phyloP scores from a whole-genome alignment of 2,113 vertebrate genomes.

The Pavo muticus region DNA sequence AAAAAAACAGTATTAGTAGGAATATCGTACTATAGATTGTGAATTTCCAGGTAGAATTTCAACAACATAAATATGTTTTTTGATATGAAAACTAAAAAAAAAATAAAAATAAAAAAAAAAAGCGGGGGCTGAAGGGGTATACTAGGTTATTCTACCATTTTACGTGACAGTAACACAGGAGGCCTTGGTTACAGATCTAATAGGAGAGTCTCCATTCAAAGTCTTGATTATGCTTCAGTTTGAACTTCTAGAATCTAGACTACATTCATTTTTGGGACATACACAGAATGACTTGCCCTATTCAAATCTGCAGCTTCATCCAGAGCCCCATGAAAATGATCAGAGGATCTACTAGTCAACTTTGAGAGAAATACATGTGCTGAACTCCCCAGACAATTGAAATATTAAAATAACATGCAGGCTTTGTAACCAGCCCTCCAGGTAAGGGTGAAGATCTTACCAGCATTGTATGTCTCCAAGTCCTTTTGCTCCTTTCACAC shows the following conservation, averaged over 20 bases:
- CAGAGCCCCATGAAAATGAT: background rate
- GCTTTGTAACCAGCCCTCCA: background rate
- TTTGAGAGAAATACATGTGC: background rate
- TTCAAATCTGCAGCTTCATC: background rate
- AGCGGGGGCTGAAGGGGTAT: background rate
- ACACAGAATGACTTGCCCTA: background rate
- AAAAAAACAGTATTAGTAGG: background rate
- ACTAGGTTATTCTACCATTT: background rate
- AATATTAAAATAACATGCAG: background rate
- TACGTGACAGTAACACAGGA: background rate
- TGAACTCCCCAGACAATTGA: background rate
- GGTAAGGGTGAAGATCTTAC: background rate
- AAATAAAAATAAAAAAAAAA: background rate
- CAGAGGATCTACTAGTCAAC: background rate
- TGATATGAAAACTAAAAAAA: background rate
- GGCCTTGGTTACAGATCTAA: background rate
- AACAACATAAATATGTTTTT: slow-evolving; percentile 12
- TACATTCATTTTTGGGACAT: rapidly evolving
- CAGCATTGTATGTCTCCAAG: background rate
- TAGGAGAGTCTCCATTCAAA: background rate
- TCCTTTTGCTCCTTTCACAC: background rate
- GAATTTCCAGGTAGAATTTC: slow-evolving; percentile 24
- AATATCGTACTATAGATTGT: background rate
- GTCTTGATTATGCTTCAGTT: background rate
- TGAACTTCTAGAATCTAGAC: background rate